phyloP scores from a whole-genome alignment of 1,140 invertebrate genomes.

The Papilio polyxenes region DNA sequence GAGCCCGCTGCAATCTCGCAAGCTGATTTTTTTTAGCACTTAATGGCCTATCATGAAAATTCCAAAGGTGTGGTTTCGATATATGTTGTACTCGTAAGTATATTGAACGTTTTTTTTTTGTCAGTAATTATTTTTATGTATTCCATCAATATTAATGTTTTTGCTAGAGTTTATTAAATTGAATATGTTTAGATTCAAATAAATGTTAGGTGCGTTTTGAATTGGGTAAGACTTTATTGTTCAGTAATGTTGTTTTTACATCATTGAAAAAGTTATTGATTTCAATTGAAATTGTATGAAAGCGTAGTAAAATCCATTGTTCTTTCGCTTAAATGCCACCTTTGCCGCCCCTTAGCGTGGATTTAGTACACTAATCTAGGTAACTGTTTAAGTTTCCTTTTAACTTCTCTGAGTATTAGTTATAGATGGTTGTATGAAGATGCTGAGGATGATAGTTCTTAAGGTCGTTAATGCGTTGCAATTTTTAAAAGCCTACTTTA shows the following conservation, averaged over 20 bases:
- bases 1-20: conserved; percentile 31
- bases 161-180: background rate
- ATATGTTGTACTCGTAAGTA: background rate
- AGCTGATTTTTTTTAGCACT: conserved; percentile 30
- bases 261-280: no score
- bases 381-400: background rate
- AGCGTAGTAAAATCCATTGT: no score
- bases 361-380: background rate
- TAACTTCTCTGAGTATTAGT: background rate
- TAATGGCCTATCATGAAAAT: conserved; percentile 30
- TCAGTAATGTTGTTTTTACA: background rate
- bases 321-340: no score
- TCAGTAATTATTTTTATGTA: background rate
- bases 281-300: no score
- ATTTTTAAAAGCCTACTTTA: background rate
- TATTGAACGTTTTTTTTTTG: conserved; percentile 11
- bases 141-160: background rate
- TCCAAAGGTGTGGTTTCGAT: conserved; percentile 30
- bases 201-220: background rate
- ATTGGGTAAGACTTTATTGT: background rate
- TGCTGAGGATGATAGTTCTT: background rate
- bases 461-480: background rate
- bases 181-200: background rate
- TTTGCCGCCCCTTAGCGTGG: background rate
- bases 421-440: background rate